Evolutionary conservation across 1,140 invertebrate species (phyloP).

Genomic region (Heliconius congener): DNA sequence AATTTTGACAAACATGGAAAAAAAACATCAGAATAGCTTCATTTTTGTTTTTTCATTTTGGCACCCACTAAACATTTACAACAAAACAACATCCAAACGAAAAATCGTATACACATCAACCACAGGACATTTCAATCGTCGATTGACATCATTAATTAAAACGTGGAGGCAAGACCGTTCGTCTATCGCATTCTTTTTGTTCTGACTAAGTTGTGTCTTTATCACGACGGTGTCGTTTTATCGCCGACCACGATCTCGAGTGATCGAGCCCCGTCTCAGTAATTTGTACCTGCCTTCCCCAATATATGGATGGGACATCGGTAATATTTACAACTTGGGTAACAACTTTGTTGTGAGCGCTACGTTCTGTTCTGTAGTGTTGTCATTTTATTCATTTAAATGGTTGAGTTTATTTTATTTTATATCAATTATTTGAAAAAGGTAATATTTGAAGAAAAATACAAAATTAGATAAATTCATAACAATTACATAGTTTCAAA

Average conservation of each 20-base stretch:
- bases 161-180: constrained; percentile 64
- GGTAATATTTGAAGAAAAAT: too few relatives aligned
- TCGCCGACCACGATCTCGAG: constrained; percentile 70
- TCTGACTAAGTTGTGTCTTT: constrained; percentile 79
- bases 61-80: background rate
- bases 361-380: background rate
- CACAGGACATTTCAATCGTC: constrained; percentile 60
- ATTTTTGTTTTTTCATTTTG: background rate
- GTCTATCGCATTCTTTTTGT: constrained; percentile 71
- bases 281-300: constrained; percentile 73
- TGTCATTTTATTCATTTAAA: background rate
- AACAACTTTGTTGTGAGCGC: constrained; percentile 16
- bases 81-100: background rate
- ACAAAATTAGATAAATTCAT: too few relatives aligned
- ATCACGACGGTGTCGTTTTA: constrained; percentile 65
- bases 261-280: constrained; percentile 65
- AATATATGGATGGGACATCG: constrained; percentile 47
- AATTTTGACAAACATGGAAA: too few relatives aligned
- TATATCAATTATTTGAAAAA: too few relatives aligned
- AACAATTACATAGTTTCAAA: too few relatives aligned
- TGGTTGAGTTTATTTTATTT: too few relatives aligned
- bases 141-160: constrained; percentile 70
- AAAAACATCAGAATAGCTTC: too few relatives aligned
- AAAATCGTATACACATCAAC: constrained; percentile 24
- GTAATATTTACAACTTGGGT: constrained; percentile 48